Base-by-base conservation (phyloP, 1,140 invertebrate genomes). In the Caenorhabditis latens region DNA sequence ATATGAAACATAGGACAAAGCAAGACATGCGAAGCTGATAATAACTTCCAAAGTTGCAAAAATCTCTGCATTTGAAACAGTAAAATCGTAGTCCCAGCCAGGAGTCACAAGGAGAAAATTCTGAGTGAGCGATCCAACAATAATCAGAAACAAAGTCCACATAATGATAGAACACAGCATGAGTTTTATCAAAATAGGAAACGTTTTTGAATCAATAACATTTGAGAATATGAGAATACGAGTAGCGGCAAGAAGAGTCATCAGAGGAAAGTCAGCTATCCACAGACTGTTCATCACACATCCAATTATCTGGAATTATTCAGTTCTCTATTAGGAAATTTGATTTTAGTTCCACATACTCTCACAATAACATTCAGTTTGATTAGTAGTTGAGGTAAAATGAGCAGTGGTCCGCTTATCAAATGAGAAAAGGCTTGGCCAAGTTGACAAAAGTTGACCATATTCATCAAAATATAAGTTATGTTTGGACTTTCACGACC, bases 281-380 rank as follows among this genome's bases (percentile, higher is more conserved):
- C 71, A 79, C 14, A 50, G 46, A 11, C 46, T 79, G n/a, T 79
- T 79, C 71, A 79, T 79, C 24, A 14, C 24, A n/a, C 71, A 50
- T 11, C 71, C 71, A 14, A 79, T 50, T 5, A 50, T 79, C 71
- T 79, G 46, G 42, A 79, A 79, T 32, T 32, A 32, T 32, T 32
- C 32, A 46, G 46, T 19, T 19, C 7, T 43, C 0, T 6, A n/a
- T 43, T 46, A 71, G 13, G 19, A 71, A 32, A 43, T 43, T 8
- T 19, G 21, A 24, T 43, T 43, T 43, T 71, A n/a, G 21, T 32
- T 71, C 7, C 32, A 43, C 40, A 0, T 46, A 71, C 65, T 8
- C 65, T 43, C 2, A 71, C 16, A 19, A 71, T 71, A 19, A 71
- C 40, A 19, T 71, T 14, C 5, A 71, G 2, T 46, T 71, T 71